A percentile compares a stretch with the other conserved stretches of the same genome.
Evolutionary conservation across 2,113 vertebrate species (phyloP).

Genomic region (Scolopax mira): DNA sequence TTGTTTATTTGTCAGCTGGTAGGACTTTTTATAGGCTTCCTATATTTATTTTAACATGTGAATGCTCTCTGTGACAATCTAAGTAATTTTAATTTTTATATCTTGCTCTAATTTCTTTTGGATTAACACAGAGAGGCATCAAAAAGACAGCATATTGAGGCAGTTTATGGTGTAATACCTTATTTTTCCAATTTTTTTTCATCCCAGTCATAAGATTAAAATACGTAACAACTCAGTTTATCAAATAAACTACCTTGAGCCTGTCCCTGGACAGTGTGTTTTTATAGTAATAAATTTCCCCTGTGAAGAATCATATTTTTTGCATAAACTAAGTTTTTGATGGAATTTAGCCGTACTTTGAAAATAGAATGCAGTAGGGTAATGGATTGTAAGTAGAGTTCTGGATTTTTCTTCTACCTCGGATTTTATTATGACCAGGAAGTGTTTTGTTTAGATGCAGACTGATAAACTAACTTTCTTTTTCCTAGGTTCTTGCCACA

Average conservation of each 20-base stretch:
- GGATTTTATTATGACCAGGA: conserved; percentile 12
- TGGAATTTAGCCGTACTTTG: not conserved
- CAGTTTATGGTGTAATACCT: not conserved
- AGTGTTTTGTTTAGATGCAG: conserved; percentile 28
- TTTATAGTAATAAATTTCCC: not conserved
- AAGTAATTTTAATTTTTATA: not conserved
- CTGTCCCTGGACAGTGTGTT: not conserved
- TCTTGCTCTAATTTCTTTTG: not conserved
- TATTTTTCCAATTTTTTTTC: not conserved
- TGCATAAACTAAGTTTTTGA: not conserved
- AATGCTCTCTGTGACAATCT: not conserved
- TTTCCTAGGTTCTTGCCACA: not conserved
- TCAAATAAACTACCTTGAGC: not conserved
- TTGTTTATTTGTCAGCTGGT: not conserved
- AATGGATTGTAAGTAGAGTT: not conserved
- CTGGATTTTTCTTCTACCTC: not conserved
- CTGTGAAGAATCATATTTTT: not conserved
- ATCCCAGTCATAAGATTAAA: not conserved
- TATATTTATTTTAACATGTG: not conserved
- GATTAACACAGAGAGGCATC: not conserved
- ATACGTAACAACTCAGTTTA: not conserved
- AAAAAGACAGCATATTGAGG: not conserved
- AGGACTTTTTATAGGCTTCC: not conserved
- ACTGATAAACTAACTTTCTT: not conserved
- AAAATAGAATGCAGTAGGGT: not conserved